A percentile compares a stretch with the other conserved stretches of the same genome.
phyloP scores from a whole-genome alignment of 2,888 invertebrate genomes.

The Baccha elongata region DNA sequence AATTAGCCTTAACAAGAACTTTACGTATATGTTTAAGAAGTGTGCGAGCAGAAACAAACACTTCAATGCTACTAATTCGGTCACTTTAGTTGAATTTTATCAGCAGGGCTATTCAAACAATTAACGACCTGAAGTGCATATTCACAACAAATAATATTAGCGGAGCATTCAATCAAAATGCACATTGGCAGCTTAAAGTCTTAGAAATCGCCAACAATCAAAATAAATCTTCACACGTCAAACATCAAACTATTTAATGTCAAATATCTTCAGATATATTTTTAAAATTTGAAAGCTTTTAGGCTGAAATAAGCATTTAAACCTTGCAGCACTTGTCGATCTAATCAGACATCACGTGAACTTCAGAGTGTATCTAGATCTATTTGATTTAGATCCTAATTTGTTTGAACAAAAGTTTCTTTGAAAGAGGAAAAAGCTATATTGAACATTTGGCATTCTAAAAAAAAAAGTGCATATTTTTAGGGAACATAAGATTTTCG shows the following conservation, averaged over 20 bases:
- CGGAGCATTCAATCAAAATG: neutral
- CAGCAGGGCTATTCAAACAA: neutral
- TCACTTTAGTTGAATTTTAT: conserved; percentile 6
- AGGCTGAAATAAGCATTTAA: neutral
- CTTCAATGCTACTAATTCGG: conserved; percentile 37
- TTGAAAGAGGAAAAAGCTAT: neutral
- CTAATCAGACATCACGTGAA: neutral
- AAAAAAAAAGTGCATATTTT: conserved; percentile 3
- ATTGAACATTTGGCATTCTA: neutral
- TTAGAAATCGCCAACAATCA: neutral
- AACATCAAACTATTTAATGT: neutral
- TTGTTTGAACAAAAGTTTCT: neutral
- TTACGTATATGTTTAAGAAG: neutral
- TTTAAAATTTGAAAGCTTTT: neutral
- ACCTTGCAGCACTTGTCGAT: conserved; percentile 1
- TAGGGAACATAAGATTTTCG: neutral
- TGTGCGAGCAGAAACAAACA: conserved; percentile 3
- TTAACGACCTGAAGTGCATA: conserved; percentile 6
- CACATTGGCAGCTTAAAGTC: neutral
- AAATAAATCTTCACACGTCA: conserved; percentile 1
- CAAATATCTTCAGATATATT: neutral
- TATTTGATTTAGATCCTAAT: neutral
- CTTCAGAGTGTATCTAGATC: neutral
- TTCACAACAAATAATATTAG: conserved; percentile 4
- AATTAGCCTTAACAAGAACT: conserved; percentile 44